Conservation (phyloP, 2,797 vertebrate species). For the Myotis findleyi region DNA sequence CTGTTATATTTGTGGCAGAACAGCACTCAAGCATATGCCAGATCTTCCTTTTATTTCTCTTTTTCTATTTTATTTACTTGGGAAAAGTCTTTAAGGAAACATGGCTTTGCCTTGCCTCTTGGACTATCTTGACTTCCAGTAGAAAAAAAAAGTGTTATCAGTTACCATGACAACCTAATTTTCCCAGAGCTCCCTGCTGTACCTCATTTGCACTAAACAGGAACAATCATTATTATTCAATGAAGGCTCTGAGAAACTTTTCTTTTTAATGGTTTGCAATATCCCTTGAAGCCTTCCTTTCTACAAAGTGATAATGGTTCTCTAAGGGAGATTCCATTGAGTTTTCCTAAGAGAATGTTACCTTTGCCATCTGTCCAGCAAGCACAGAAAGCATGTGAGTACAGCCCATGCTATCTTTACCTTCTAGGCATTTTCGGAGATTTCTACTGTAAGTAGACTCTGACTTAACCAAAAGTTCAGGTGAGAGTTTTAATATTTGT, state of each 20-base stretch:
- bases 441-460: conserved; percentile 30
- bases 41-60: conserved; percentile 6
- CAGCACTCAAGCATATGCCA: conserved; percentile 5
- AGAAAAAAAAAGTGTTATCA: conserved; percentile 44
- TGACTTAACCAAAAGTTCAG: conserved; percentile 13
- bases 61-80: conserved; percentile 46
- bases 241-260: conserved; percentile 58
- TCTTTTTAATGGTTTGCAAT: conserved; percentile 40
- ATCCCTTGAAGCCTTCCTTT: conserved; percentile 5
- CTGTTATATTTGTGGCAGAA: conserved; percentile 23
- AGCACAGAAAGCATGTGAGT: not conserved
- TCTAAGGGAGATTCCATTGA: not conserved
- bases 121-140: conserved; percentile 43
- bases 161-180: conserved; percentile 67
- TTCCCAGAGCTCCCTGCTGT: conserved; percentile 57
- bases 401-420: not conserved
- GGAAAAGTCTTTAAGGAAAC: conserved; percentile 51
- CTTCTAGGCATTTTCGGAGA: not conserved
- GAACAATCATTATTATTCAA: conserved; percentile 52
- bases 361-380: conserved; percentile 2
- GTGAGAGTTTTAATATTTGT: not conserved
- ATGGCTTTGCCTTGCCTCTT: not conserved
- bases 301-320: conserved; percentile 36
- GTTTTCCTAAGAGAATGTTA: conserved; percentile 53
- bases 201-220: conserved; percentile 64